Base-by-base conservation (phyloP, 2,888 invertebrate genomes). In the Coecobrya sp. region DNA sequence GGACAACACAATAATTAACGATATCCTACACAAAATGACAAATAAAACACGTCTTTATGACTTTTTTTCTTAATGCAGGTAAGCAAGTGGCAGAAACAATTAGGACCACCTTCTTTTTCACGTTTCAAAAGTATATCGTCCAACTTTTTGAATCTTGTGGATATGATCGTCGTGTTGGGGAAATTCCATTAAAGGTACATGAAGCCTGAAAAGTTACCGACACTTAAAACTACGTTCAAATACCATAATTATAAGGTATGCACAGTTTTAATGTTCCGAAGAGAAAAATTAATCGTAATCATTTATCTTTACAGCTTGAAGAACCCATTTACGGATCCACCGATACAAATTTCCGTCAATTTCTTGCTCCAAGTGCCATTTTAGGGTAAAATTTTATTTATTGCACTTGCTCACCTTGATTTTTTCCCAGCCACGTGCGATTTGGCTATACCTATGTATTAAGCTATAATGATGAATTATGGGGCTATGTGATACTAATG, bases 321-420 rank as follows among this genome's bases (percentile, higher is more conserved):
- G 86, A 79, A 7, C 93, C 93, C 8, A 86, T 93, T 82, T 93
- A 93, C 79, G 93, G 93, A 88, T 88, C 89, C 5, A 92, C 92
- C 0, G 93, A 93, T 45, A 93, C 93, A 19, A 91, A 91, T 49
- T 93, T 93, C 86, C 68, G 91, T n/a, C 98, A 99, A 96, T 99
- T 99, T 96, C 99, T 99, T 89, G 99, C 99, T 19, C 99, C 99
- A 65, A 99, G 99, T 94, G 98, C 99, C 93, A 98, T 99, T 49
- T 42, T 93, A 68, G 93, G 92, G 93, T 93, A 91, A 82, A 27
- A 84, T 85, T 79, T 62, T 73, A 27, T 79, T 45, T 42, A 42
- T 19, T 42, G 1, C 22, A 65, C 62, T 84, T 42, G 84, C 45
- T 84, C 45, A 42, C 84, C 84, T 84, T 84, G 79, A 79, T 62